Evolutionary conservation across 2,888 invertebrate genomes (phyloP).

Genomic region (Drosophila niveifrons): DNA sequence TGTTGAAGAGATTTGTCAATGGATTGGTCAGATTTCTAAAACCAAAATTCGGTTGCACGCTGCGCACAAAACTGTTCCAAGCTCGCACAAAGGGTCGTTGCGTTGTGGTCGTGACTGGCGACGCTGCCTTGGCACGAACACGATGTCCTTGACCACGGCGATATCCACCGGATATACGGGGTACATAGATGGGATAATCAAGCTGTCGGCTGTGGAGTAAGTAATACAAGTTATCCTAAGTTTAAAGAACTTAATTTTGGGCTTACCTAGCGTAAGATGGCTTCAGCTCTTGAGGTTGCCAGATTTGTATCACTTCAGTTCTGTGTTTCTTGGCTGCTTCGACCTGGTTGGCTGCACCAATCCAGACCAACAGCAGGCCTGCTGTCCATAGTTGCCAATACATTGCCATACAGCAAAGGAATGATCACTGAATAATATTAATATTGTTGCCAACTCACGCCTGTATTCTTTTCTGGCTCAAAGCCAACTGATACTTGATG

Average conservation of each 20-base stretch:
- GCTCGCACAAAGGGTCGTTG: slow-evolving; percentile 68
- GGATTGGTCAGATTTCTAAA: slow-evolving; percentile 77
- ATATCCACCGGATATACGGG: slow-evolving; percentile 33
- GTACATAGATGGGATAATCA: slow-evolving; percentile 39
- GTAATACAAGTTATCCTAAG: not conserved
- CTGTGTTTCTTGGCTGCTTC: slow-evolving; percentile 37
- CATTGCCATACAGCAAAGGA: slow-evolving; percentile 38
- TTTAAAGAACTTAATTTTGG: not conserved
- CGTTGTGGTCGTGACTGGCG: slow-evolving; percentile 49
- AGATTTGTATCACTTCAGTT: slow-evolving; percentile 24
- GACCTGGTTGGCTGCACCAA: slow-evolving; percentile 7
- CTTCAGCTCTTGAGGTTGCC: slow-evolving; percentile 29
- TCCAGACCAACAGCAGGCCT: slow-evolving; percentile 50
- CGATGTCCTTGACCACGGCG: slow-evolving; percentile 31
- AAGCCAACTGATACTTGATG: slow-evolving; percentile 40
- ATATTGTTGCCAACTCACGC: not conserved
- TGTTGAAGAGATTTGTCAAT: slow-evolving; percentile 71
- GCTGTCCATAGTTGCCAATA: slow-evolving; percentile 42
- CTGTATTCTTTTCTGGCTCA: slow-evolving; percentile 36
- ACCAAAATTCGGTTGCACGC: slow-evolving; percentile 70
- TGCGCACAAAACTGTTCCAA: slow-evolving; percentile 78
- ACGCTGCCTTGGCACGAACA: slow-evolving; percentile 26
- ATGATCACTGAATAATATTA: no score
- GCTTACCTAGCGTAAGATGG: slow-evolving; percentile 38
- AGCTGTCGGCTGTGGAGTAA: slow-evolving; percentile 14